Base-by-base conservation (phyloP, 2,113 vertebrate species). In the Sprattus sprattus region DNA sequence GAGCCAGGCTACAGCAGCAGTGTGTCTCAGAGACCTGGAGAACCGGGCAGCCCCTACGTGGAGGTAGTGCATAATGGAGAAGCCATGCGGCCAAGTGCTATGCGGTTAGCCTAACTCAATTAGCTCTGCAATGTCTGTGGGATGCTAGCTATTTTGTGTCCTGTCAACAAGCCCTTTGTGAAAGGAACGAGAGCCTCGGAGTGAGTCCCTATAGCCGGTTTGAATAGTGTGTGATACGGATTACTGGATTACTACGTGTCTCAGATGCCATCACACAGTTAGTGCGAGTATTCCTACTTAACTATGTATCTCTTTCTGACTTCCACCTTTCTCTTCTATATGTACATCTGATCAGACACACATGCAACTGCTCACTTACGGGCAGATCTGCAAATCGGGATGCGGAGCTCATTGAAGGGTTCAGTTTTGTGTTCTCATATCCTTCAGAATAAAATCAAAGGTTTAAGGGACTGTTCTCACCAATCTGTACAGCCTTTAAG, bases 111-210 rank as follows among this genome's bases (percentile, higher is more conserved):
- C 64, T 54, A 71, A 71, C 64, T 71, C 28, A 13, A 71, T 71
- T 71, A 71, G 64, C 64, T 10, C 28, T 11, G 64, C n/a, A 13
- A 28, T 28, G 64, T 28, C 25, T 8, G 64, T 71, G 64, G 64
- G 64, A 71, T 71, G 64, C 64, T 71, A 71, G 64, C 64, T 32
- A 71, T 71, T 25, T 71, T 10, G n/a, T 71, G 64, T 28, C 64
- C 15, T 28, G 32, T 71, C 25, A 71, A 71, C 64, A 71, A 71
- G 64, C 64, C 25, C 64, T 32, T 71, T 71, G 64, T 71, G 64
- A 71, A 13, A 9, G 25, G 25, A 32, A 71, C 64, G 32, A 71
- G n/a, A 28, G 64, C 64, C 28, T 71, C 64, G 32, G 64, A 71
- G 25, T 32, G 28, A 64, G 60, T 64, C 4, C 20, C 22, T 22